Conservation (phyloP, 2,888 invertebrate species). For the Coelopa pilipes region DNA sequence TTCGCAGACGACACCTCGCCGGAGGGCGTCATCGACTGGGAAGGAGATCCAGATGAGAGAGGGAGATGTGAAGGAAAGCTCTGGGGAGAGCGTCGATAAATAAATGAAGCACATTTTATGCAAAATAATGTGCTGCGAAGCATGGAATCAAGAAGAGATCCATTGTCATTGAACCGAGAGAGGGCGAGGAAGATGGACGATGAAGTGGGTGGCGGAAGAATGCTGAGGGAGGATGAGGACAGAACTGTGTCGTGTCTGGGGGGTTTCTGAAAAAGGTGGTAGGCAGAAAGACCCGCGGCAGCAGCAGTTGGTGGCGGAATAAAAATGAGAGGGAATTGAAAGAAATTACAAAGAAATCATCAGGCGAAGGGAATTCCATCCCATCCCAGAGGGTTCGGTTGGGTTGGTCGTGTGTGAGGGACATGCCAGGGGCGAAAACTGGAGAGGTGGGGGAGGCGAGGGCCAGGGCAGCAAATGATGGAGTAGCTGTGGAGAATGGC, state of each 20-base stretch:
- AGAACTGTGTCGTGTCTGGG: background rate
- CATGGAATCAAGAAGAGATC: constrained; percentile 1
- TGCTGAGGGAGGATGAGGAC: background rate
- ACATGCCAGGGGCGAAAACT: background rate
- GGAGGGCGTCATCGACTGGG: too few species aligned
- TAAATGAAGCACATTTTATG: constrained; percentile 30
- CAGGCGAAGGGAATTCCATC: too few species aligned
- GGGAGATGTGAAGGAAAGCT: background rate
- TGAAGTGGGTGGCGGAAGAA: background rate
- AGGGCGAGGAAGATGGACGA: background rate
- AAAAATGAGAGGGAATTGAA: too few species aligned
- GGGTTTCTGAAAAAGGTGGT: too few species aligned
- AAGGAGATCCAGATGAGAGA: background rate
- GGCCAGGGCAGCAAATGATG: background rate
- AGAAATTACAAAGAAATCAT: too few species aligned
- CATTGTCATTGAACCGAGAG: background rate
- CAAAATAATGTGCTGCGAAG: background rate
- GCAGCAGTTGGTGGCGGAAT: too few species aligned
- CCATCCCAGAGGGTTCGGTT: background rate
- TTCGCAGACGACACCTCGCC: background rate
- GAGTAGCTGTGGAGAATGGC: background rate
- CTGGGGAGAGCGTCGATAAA: constrained; percentile 18
- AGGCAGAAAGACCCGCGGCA: too few species aligned
- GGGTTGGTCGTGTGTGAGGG: background rate
- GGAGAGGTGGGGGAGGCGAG: background rate